Evolutionary conservation across 23 tunicate genomes (phyloP).

Genomic region (Pegea sp.): DNA sequence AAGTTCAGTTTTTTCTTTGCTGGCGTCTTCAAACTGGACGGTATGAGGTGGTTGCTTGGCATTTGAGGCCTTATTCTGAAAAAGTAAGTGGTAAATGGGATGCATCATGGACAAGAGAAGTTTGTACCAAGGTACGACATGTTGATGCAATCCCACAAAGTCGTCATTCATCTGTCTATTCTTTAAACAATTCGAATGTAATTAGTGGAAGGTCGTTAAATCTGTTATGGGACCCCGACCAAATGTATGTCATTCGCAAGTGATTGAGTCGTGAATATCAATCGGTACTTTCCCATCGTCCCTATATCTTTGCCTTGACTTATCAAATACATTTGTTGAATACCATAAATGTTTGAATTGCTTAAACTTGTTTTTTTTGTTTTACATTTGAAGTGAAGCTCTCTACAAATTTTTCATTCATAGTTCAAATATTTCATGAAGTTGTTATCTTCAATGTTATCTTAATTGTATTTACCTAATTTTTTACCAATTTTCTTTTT

Average conservation of each 20-base stretch:
- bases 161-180: conserved; percentile 17
- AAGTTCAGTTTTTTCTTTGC: conserved; percentile 48
- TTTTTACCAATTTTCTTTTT: too few species aligned
- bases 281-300: too few species aligned
- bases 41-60: conserved; percentile 69
- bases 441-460: too few species aligned
- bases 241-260: conserved; percentile 42
- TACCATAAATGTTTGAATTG: too few species aligned
- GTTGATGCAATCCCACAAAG: conserved; percentile 21
- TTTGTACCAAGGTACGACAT: conserved; percentile 6
- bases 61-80: conserved; percentile 16
- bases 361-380: too few species aligned
- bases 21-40: conserved; percentile 79
- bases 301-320: too few species aligned
- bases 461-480: too few species aligned
- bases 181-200: conserved; percentile 30
- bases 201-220: conserved; percentile 29
- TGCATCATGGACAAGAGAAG: conserved; percentile 14
- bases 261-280: too few species aligned
- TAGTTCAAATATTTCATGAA: too few species aligned
- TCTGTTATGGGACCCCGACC: conserved; percentile 38
- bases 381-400: too few species aligned
- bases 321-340: too few species aligned
- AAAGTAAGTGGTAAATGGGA: conserved; percentile 28
- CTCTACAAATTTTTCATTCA: too few species aligned